These are phyloP conservation scores for Sogatella furcifera DNA, from an alignment of 1,140 invertebrate species.

Conservation along the genomic window DNA sequence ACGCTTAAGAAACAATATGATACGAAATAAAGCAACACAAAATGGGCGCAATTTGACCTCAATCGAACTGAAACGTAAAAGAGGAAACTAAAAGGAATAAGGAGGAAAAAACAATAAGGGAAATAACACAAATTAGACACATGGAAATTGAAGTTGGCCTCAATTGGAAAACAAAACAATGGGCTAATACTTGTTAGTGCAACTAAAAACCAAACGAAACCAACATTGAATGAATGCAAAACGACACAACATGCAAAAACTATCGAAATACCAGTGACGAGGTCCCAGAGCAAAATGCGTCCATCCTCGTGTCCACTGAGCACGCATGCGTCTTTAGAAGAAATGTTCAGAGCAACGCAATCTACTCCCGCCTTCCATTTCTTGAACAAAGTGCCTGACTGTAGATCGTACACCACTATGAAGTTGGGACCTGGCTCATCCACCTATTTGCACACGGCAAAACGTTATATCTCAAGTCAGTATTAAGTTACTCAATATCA, in stretches of 20 bases:
- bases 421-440: conserved; percentile 75
- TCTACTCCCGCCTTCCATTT: conserved; percentile 78
- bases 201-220: neutral
- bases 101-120: too few species aligned
- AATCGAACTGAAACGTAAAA: too few species aligned
- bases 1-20: too few species aligned
- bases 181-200: neutral
- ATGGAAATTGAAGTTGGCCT: too few species aligned
- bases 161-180: neutral
- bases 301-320: conserved; percentile 71
- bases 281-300: conserved; percentile 73
- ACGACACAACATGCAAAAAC: neutral
- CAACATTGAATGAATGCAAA: too few species aligned
- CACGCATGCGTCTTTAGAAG: conserved; percentile 66
- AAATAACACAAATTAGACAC: too few species aligned
- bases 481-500: too few species aligned
- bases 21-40: too few species aligned
- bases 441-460: conserved; percentile 42
- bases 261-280: conserved; percentile 55
- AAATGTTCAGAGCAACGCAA: conserved; percentile 69
- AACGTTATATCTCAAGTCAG: too few species aligned
- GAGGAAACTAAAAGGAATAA: too few species aligned
- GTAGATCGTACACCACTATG: conserved; percentile 83
- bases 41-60: too few species aligned
- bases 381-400: conserved; percentile 82